These are phyloP conservation scores for Saguinus midas DNA, from an alignment of 2,113 vertebrate species.

Conservation along the genomic window DNA sequence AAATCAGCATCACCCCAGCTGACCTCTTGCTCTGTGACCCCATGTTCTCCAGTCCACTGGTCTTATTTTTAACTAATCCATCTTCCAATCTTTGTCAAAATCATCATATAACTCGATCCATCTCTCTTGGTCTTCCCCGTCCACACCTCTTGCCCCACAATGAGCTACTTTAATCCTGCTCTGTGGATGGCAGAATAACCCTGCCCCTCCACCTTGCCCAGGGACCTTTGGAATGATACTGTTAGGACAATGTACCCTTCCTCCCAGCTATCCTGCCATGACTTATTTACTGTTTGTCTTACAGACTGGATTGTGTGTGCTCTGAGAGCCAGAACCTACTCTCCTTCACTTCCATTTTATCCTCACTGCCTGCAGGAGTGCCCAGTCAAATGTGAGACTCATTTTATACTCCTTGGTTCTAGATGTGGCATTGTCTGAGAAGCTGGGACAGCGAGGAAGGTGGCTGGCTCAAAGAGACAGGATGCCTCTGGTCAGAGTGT, in stretches of 20 bases:
- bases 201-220: rapidly evolving
- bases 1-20: background rate
- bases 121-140: background rate
- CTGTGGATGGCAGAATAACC: rapidly evolving
- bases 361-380: background rate
- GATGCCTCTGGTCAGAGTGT: too few relatives aligned
- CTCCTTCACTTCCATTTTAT: rapidly evolving
- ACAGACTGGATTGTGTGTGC: rapidly evolving
- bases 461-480: rapidly evolving
- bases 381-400: background rate
- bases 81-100: background rate
- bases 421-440: background rate
- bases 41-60: background rate
- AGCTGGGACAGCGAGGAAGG: background rate
- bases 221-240: background rate
- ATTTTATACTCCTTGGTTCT: rapidly evolving
- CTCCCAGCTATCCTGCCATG: rapidly evolving
- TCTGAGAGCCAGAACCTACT: background rate
- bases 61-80: background rate
- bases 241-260: too few relatives aligned
- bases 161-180: background rate
- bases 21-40: background rate
- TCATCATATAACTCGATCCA: background rate
- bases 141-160: rapidly evolving
- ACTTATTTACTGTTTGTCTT: background rate